Percentiles rank a stretch among this genome's conserved stretches.
Conservation (phyloP, 2,888 invertebrate species). For the Matsumyia berberina region DNA sequence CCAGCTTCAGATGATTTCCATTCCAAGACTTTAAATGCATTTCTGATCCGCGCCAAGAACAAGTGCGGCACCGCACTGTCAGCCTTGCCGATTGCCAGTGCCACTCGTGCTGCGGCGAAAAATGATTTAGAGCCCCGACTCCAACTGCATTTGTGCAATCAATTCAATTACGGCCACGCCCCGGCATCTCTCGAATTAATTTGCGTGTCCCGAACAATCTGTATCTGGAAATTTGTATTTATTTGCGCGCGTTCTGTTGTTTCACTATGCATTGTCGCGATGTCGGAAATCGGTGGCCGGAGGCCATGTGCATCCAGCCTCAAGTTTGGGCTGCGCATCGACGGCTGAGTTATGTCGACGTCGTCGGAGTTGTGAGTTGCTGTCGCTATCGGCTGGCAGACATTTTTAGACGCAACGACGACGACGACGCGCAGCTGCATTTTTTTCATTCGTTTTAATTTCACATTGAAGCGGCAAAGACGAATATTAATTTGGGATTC, state of each 20-base stretch:
- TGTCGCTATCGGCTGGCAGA: constrained; percentile 31
- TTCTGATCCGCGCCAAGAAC: constrained; percentile 20
- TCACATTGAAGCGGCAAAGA: constrained; percentile 51
- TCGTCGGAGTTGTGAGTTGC: constrained; percentile 32
- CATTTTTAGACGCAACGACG: background rate
- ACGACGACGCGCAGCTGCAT: constrained; percentile 24
- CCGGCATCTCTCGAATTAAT: constrained; percentile 72
- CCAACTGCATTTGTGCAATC: constrained; percentile 73
- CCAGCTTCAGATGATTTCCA: constrained; percentile 50
- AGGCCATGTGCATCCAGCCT: constrained; percentile 74
- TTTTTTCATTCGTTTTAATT: constrained; percentile 63
- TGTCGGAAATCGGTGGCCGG: constrained; percentile 73
- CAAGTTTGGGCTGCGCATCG: constrained; percentile 63
- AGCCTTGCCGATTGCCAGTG: constrained; percentile 42
- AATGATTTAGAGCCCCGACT: constrained; percentile 69
- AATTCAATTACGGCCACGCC: constrained; percentile 75
- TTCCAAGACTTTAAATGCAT: constrained; percentile 39
- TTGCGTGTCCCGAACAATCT: constrained; percentile 69
- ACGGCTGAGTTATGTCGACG: constrained; percentile 71
- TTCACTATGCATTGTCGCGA: constrained; percentile 67
- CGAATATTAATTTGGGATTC: constrained; percentile 67
- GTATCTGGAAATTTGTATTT: constrained; percentile 53
- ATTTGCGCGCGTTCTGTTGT: constrained; percentile 32
- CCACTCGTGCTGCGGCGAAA: constrained; percentile 30
- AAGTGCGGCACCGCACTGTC: constrained; percentile 40